Conservation (phyloP, 2,888 invertebrate species). For the Argynnis bischoffii region DNA sequence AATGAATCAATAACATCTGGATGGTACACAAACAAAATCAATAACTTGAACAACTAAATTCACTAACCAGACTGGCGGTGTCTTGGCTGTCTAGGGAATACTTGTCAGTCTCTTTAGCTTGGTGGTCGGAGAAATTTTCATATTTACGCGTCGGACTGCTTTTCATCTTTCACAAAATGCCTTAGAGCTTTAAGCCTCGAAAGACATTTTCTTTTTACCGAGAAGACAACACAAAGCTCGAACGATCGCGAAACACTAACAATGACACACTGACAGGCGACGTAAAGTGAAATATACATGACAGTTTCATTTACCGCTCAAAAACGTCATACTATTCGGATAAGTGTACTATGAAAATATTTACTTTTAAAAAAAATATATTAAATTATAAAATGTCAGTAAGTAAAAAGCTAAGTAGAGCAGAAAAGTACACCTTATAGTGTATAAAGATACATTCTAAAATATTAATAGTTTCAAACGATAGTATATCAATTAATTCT, state of each 20-base stretch:
- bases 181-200: constrained; percentile 64
- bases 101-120: constrained; percentile 76
- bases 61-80: constrained; percentile 79
- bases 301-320: not conserved
- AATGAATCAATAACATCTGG: constrained; percentile 71
- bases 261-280: constrained; percentile 37
- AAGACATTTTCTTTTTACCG: constrained; percentile 64
- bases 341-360: constrained; percentile 8
- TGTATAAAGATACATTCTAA: too few relatives aligned
- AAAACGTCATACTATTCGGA: constrained; percentile 25
- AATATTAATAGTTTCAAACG: too few relatives aligned
- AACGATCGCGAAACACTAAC: constrained; percentile 60
- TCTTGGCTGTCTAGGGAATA: constrained; percentile 79
- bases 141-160: constrained; percentile 78
- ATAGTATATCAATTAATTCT: too few relatives aligned
- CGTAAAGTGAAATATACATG: constrained; percentile 14
- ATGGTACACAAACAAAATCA: constrained; percentile 75
- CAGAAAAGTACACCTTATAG: not conserved
- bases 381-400: not conserved
- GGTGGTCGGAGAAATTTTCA: constrained; percentile 76
- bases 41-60: constrained; percentile 61
- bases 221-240: constrained; percentile 61
- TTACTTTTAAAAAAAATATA: not conserved
- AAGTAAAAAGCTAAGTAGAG: too few relatives aligned
- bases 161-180: constrained; percentile 76